Base-by-base conservation (phyloP, 2,113 vertebrate species). In the Saguinus imperator region DNA sequence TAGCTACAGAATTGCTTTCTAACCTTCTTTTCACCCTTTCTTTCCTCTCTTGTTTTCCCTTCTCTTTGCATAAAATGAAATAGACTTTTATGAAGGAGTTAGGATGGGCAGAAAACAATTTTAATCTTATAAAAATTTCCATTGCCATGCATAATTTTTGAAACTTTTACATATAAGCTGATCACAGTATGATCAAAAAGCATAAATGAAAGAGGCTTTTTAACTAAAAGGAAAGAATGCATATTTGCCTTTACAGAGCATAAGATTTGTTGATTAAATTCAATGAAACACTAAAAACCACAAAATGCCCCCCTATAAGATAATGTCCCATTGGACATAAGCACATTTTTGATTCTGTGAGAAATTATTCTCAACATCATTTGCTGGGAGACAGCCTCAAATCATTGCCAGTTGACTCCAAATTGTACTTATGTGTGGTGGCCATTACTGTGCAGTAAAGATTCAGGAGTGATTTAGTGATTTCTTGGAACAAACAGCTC, bases 401-500 rank as follows among this genome's bases (percentile, higher is more conserved):
- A 97, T 68, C 14, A 94, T 8, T 66, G 77, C 17, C 52, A 5
- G 8, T 81, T 94, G 43, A 55, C 10, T 91, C 50, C 76, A 82
- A 92, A 97, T 95, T 8, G 29, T 94, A 82, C 95, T 72, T 50
- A n/a, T 4, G 17, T n/a, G 48, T 94, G 58, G 80, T 66, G 87
- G 80, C 73, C 89, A 52, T 93, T 73, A 73, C 32, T 75, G 29
- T 21, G 88, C 48, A 90, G 85, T 72, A 45, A 95, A 89, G 89
- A 61, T 77, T 93, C 72, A 52, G 45, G 85, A 82, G 48, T 92
- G 84, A 80, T 95, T 86, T 6, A 82, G 57, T 89, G 86, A 80
- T 96, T 87, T 5, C 88, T 79, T 94, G 37, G 58, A 98, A 94
- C 88, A 73, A 89, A 96, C 5, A 70, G 8, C 58, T 79, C 81